Base-by-base conservation (phyloP, 2,888 invertebrate species). In the Crocallis elinguaria region DNA sequence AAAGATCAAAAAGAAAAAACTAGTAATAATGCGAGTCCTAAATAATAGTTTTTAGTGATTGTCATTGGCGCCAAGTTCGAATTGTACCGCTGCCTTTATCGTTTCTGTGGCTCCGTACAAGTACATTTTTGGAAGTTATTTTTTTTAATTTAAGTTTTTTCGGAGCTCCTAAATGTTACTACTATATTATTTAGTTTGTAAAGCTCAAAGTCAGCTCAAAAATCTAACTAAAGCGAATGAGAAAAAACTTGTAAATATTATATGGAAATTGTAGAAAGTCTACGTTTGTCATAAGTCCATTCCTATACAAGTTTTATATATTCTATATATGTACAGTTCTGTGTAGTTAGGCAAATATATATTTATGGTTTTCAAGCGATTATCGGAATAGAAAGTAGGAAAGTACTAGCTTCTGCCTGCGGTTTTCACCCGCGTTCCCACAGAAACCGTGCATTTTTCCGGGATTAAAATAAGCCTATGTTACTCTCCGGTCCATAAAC, bases 151-250 rank as follows among this genome's bases (percentile, higher is more conserved):
- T 66, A 60, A 60, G 30, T 41, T 30, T 33, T 29, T 63, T 64
- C 50, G 64, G 73, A 72, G 76, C 73, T 62, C 45, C 56, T 53
- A 59, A 62, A 66, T 62, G 48, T 65, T 74, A 63, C 64, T 64
- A 56, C 61, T 71, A 75, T 74, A 75, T 74, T 72, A 67, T 82
- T 86, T 88, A 86, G 83, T 87, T 88, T 80, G 79, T 76, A 82
- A 88, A 88, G 89, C 89, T 89, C 89, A 90, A 91, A 90, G 83
- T 79, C 75, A 89, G 90, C 90, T 91, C 90, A 90, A 90, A 85
- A 85, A 77, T 63, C 55, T 62, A 55, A 62, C 53, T 62, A 58
- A 64, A 57, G 56, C 61, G 61, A 67, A 61, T 57, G 49, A 68
- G n/a, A 62, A 63, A 66, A 53, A 62, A 73, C 76, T 77, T 86